A percentile compares a stretch with the other conserved stretches of the same genome.
phyloP scores from a whole-genome alignment of 2,888 invertebrate species.

The Aplocera efformata region DNA sequence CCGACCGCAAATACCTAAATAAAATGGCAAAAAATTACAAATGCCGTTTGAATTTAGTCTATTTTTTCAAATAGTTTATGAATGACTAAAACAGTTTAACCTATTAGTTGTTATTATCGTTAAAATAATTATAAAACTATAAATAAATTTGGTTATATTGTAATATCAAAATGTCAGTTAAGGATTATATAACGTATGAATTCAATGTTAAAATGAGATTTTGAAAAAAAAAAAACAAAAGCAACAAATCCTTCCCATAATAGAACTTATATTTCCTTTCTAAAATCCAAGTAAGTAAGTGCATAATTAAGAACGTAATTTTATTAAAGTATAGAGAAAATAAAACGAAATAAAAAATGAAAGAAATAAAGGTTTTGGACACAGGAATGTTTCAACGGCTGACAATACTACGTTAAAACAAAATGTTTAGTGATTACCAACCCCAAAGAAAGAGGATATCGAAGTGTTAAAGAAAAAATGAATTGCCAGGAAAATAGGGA shows the following conservation, averaged over 20 bases:
- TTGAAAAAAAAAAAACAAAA: conserved; percentile 1
- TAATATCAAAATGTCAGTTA: too few relatives aligned
- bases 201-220: conserved; percentile 16
- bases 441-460: conserved; percentile 16
- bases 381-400: conserved; percentile 72
- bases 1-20: too few relatives aligned
- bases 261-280: conserved; percentile 22
- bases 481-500: too few relatives aligned
- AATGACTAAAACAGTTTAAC: too few relatives aligned
- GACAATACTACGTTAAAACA: conserved; percentile 77
- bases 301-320: conserved; percentile 29
- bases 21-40: too few relatives aligned
- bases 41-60: too few relatives aligned
- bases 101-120: too few relatives aligned
- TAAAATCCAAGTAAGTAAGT: conserved; percentile 24
- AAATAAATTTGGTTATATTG: too few relatives aligned
- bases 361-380: conserved; percentile 48
- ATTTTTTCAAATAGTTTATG: too few relatives aligned
- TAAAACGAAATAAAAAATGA: conserved; percentile 39
- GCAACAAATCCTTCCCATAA: neutral
- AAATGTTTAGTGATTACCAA: conserved; percentile 52
- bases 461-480: too few relatives aligned
- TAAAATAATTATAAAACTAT: too few relatives aligned
- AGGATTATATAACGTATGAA: too few relatives aligned
- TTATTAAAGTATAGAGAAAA: conserved; percentile 33